Evolutionary conservation across 2,113 vertebrate species (phyloP), one percentile per base, ranked within the genome.

Genomic region (Labeo rohita): DNA sequence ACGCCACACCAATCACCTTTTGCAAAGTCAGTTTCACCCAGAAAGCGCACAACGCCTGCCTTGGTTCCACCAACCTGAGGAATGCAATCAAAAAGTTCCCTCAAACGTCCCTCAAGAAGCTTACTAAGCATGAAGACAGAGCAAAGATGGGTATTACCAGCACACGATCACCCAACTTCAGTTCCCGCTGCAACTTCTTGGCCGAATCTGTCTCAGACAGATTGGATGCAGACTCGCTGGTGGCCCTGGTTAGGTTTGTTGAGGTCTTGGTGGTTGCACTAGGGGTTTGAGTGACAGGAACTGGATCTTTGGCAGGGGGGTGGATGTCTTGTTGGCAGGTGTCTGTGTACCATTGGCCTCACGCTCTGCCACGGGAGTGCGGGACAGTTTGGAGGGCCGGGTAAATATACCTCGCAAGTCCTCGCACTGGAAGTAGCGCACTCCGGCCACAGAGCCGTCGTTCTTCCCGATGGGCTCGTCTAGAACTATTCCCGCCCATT

Each of bases 1-100:
- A 99, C 98, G 0, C 98, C 98, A 45, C 98, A 99, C 98, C 98
- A 99, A 1, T 99, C 98, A 21, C 98, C 98, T 92, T 99, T 99
- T 10, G 98, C 97, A 88, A 99, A 99, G 91, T 99, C 98, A 0
- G 98, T 98, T 91, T 99, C 97, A 12, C 98, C 98, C 59, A 99
- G 90, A 84, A 99, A 99, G 50, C 97, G 97, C 34, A 99, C 97
- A 0, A 99, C 98, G 18, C 98, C 98, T 4, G 98, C 98, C 91
- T 99, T 99, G 0, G 97, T 98, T 80, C 98, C 98, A 34, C 97
- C 97, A 50, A 99, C 98, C 98, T 99, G 77, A 87, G 5, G 8
- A 86, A 50, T 6, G 4, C 28, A 79, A 83, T 5, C 5, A n/a
- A 66, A 45, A 4, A 54, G 18, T 3, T 54, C 15, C n/a, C 15